These are phyloP conservation scores for Achatina immaculata DNA, from an alignment of 1,140 invertebrate species.

Conservation along the genomic window DNA sequence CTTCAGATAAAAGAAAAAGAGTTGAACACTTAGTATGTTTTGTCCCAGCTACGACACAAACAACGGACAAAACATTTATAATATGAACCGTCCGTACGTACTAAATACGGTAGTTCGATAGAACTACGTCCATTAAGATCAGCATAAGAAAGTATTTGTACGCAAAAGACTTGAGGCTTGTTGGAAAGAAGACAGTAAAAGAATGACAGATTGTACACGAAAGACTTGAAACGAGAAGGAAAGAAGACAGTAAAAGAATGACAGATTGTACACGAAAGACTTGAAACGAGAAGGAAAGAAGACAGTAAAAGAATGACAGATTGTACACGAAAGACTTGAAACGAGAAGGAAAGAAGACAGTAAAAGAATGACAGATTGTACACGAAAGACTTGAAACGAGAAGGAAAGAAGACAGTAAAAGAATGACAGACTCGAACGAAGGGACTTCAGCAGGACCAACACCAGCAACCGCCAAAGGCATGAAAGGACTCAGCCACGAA, in stretches of 20 bases:
- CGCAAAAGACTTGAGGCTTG: too few species aligned
- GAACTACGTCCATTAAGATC: too few species aligned
- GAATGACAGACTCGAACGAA: not conserved
- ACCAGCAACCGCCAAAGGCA: too few species aligned
- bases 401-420: not conserved
- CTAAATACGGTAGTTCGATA: too few species aligned
- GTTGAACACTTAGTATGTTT: too few species aligned
- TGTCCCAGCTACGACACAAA: too few species aligned
- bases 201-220: not conserved
- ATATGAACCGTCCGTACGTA: too few species aligned
- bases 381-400: not conserved
- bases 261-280: not conserved
- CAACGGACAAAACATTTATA: too few species aligned
- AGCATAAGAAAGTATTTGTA: too few species aligned
- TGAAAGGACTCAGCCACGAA: too few species aligned
- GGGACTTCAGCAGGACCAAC: too few species aligned
- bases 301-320: not conserved
- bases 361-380: not conserved
- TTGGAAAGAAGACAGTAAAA: constrained; percentile 11
- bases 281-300: not conserved
- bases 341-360: not conserved
- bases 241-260: constrained; percentile 2
- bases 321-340: not conserved
- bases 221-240: not conserved
- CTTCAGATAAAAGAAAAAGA: too few species aligned